phyloP scores from a whole-genome alignment of 1,140 invertebrate species.

The Anthonomus grandis region DNA sequence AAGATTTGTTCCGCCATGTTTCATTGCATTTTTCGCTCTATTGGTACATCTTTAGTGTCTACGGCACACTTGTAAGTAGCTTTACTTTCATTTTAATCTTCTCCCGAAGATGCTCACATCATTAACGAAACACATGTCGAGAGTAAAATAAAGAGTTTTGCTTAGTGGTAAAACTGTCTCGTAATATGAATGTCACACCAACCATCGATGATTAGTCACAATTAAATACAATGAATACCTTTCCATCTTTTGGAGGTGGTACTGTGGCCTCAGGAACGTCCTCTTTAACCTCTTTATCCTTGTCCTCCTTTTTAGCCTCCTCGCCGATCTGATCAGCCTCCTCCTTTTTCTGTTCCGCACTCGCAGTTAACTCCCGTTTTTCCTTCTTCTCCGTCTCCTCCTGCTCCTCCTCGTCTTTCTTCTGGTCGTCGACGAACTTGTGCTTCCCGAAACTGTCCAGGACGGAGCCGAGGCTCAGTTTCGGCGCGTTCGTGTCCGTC shows the following conservation, averaged over 20 bases:
- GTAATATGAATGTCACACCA: too few relatives aligned
- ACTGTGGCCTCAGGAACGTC: neutral
- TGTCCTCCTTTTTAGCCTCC: constrained; percentile 34
- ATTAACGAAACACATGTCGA: too few relatives aligned
- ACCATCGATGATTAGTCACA: too few relatives aligned
- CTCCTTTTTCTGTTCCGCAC: constrained; percentile 41
- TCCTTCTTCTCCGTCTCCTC: constrained; percentile 35
- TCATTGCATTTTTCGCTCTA: constrained; percentile 5
- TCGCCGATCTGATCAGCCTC: constrained; percentile 45
- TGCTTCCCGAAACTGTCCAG: constrained; percentile 63
- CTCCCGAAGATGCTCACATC: too few relatives aligned
- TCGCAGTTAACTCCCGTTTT: constrained; percentile 32
- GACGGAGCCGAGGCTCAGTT: constrained; percentile 77
- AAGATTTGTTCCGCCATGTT: too few relatives aligned
- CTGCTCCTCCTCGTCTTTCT: constrained; percentile 49
- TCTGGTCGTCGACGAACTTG: constrained; percentile 55
- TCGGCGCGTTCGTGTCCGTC: constrained; percentile 63
- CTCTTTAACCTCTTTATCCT: neutral
- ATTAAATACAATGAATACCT: too few relatives aligned
- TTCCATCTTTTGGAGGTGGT: neutral
- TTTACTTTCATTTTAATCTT: neutral
- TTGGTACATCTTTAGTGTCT: constrained; percentile 35
- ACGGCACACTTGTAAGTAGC: neutral
- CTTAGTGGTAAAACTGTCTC: too few relatives aligned
- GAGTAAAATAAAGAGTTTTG: too few relatives aligned